Percentiles rank a stretch among this genome's conserved stretches.
phyloP scores from a whole-genome alignment of 2,888 invertebrate species.

The Drosophila cognata region DNA sequence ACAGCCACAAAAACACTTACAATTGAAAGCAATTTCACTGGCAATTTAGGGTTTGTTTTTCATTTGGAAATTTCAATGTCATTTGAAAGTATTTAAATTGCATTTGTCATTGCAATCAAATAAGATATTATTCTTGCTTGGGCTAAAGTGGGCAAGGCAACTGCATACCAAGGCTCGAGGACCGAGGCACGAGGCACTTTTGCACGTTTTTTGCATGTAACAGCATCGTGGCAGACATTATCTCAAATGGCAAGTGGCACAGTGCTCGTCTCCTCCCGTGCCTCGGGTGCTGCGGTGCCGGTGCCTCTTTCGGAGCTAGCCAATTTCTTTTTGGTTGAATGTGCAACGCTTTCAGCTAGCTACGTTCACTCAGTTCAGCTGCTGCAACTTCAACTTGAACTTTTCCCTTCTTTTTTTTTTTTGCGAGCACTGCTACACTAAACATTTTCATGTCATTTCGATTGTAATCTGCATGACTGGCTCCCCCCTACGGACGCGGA shows the following conservation, averaged over 20 bases:
- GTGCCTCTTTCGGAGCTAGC: slow-evolving; percentile 40
- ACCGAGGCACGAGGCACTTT: slow-evolving; percentile 7
- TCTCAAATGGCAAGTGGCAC: slow-evolving; percentile 63
- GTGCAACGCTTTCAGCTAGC: slow-evolving; percentile 66
- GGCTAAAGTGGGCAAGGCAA: slow-evolving; percentile 9
- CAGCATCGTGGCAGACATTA: slow-evolving; percentile 69
- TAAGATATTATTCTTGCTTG: slow-evolving; percentile 64
- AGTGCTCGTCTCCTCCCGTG: slow-evolving; percentile 17
- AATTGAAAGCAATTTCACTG: not conserved
- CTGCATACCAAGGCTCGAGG: slow-evolving; percentile 3
- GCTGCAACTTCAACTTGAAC: slow-evolving; percentile 5
- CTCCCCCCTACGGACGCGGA: slow-evolving; percentile 43
- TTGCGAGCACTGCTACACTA: slow-evolving; percentile 73
- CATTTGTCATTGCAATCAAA: slow-evolving; percentile 73
- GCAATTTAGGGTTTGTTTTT: slow-evolving; percentile 1
- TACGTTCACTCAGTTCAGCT: slow-evolving; percentile 27
- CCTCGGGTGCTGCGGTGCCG: slow-evolving; percentile 1
- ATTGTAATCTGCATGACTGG: slow-evolving; percentile 83
- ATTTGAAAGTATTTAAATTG: slow-evolving; percentile 66
- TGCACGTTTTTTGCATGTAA: slow-evolving; percentile 57
- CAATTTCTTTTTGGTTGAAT: slow-evolving; percentile 70
- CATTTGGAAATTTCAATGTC: slow-evolving; percentile 27
- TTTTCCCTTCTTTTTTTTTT: slow-evolving; percentile 18
- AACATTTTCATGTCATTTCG: slow-evolving; percentile 83
- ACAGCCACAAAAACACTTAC: not conserved